Conservation (phyloP, 1,140 invertebrate genomes). For the Drosophila oshimai region DNA sequence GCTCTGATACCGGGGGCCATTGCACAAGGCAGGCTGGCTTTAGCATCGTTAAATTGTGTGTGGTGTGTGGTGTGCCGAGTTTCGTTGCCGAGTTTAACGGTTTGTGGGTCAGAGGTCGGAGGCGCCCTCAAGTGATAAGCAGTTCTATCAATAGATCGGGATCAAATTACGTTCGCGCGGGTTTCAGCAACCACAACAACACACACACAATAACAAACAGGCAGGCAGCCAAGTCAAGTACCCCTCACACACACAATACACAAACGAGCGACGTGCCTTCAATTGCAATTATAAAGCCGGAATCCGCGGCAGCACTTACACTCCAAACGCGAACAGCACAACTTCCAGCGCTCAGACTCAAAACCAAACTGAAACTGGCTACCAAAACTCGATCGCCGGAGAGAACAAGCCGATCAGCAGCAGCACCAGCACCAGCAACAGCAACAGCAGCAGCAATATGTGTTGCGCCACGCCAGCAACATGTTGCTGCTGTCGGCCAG, state of each 20-base stretch:
- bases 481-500: conserved; percentile 21
- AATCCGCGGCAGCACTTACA: conserved; percentile 66
- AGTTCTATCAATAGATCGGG: conserved; percentile 22
- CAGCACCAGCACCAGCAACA: neutral
- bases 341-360: conserved; percentile 63
- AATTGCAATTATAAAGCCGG: conserved; percentile 77
- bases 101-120: conserved; percentile 57
- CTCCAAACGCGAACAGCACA: conserved; percentile 61
- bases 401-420: conserved; percentile 53
- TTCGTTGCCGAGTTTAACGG: neutral
- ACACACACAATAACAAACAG: neutral
- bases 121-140: conserved; percentile 56
- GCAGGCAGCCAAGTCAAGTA: conserved; percentile 10
- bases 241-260: conserved; percentile 22
- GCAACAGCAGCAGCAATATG: neutral
- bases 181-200: conserved; percentile 49
- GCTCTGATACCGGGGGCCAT: conserved; percentile 42
- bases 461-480: conserved; percentile 15
- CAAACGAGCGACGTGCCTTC: conserved; percentile 56
- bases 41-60: conserved; percentile 52
- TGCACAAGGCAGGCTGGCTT: conserved; percentile 46
- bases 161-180: conserved; percentile 37
- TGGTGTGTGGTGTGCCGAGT: too few species aligned
- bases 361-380: conserved; percentile 65
- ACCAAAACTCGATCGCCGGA: conserved; percentile 74